These are phyloP conservation scores for Engraulis encrasicolus DNA, from an alignment of 2,113 vertebrate species.

Conservation along the genomic window DNA sequence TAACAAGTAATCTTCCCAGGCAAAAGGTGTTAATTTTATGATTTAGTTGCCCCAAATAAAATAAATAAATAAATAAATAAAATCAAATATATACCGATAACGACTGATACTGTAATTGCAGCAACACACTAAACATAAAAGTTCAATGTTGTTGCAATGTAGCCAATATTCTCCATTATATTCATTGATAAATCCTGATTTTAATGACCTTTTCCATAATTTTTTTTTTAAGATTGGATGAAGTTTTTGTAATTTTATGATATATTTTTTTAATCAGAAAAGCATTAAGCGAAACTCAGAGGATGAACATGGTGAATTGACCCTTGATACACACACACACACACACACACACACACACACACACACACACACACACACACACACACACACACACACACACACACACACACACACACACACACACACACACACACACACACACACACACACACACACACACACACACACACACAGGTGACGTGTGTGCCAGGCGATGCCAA, in stretches of 20 bases:
- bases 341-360: slow-evolving; percentile 76
- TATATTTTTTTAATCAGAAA: too few relatives aligned
- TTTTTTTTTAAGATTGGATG: too few relatives aligned
- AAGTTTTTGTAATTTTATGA: too few relatives aligned
- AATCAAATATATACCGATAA: neutral
- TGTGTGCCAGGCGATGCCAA: slow-evolving; percentile 69
- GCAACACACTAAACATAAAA: too few relatives aligned
- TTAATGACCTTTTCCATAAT: too few relatives aligned
- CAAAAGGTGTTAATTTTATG: neutral
- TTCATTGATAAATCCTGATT: too few relatives aligned
- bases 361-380: slow-evolving; percentile 76
- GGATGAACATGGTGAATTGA: too few relatives aligned
- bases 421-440: slow-evolving; percentile 76
- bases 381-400: slow-evolving; percentile 76
- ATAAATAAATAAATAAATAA: neutral
- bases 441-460: slow-evolving; percentile 75
- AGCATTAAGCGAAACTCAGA: too few relatives aligned
- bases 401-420: slow-evolving; percentile 76
- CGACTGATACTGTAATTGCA: too few relatives aligned
- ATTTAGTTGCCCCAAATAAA: neutral
- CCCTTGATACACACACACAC: neutral
- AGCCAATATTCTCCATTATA: too few relatives aligned
- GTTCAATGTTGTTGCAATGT: too few relatives aligned
- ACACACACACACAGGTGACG: slow-evolving; percentile 70
- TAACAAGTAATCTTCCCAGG: neutral